phyloP scores from a whole-genome alignment of 2,888 invertebrate genomes.

The Drosophila algonquin region DNA sequence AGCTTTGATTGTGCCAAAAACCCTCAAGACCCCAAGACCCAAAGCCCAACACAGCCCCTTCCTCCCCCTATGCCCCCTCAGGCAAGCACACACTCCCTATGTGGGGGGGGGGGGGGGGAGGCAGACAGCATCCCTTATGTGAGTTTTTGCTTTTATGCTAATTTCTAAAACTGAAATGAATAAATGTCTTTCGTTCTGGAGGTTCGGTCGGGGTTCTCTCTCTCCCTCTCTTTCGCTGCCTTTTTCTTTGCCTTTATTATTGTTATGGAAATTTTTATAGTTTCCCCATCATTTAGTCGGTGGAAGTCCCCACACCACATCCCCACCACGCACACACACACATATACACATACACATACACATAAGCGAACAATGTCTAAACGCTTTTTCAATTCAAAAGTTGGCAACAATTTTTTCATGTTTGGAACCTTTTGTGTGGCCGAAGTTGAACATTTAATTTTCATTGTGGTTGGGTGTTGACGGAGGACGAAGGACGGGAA shows the following conservation, averaged over 20 bases:
- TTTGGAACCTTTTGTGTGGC: constrained; percentile 47
- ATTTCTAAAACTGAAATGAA: constrained; percentile 72
- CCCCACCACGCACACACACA: constrained; percentile 18
- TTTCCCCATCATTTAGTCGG: constrained; percentile 76
- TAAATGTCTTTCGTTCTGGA: constrained; percentile 69
- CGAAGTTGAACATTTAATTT: constrained; percentile 74
- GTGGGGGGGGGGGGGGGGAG: background rate
- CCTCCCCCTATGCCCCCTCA: background rate
- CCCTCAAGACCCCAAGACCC: background rate
- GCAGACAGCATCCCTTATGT: constrained; percentile 34
- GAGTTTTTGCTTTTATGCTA: constrained; percentile 72
- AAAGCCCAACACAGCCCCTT: background rate
- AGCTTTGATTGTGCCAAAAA: constrained; percentile 67
- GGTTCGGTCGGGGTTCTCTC: background rate
- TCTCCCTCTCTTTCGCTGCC: constrained; percentile 17
- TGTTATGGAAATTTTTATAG: constrained; percentile 78
- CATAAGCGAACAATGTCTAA: constrained; percentile 40
- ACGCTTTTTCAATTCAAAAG: constrained; percentile 73
- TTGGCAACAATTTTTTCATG: constrained; percentile 41
- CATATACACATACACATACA: constrained; percentile 4
- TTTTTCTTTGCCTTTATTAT: constrained; percentile 67
- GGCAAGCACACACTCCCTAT: background rate
- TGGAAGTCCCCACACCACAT: constrained; percentile 7
- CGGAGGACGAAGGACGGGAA: background rate
- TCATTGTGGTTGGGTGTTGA: constrained; percentile 32